These are phyloP conservation scores for Catalaphyllia jardinei DNA, from an alignment of 64 coral and sea anemone species.

Conservation along the genomic window DNA sequence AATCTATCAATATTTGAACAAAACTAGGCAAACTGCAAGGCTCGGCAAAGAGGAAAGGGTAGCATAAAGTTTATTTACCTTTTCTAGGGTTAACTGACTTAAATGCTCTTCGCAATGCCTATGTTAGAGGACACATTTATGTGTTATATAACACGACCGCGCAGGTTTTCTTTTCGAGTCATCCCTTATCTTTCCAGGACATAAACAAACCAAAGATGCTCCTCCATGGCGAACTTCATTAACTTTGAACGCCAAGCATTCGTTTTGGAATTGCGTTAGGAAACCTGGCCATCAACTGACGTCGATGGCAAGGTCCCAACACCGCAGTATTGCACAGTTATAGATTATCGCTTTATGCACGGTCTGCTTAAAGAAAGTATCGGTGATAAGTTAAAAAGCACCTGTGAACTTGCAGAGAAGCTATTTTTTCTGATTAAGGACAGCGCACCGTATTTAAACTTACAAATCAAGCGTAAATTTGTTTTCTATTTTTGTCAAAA, in stretches of 20 bases:
- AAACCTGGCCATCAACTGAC: not conserved
- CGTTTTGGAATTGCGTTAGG: not conserved
- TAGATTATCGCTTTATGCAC: not conserved
- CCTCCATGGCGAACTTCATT: not conserved
- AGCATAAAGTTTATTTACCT: not conserved
- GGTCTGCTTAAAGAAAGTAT: slow-evolving; percentile 19
- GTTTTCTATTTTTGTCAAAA: not conserved
- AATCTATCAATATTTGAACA: slow-evolving; percentile 7
- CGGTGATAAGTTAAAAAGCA: slow-evolving; percentile 15
- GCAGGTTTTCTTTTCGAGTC: not conserved
- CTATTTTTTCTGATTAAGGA: slow-evolving; percentile 6
- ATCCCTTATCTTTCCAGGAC: not conserved
- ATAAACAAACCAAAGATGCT: slow-evolving; percentile 6
- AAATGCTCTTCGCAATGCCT: not conserved
- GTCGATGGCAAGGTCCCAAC: not conserved
- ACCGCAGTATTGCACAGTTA: not conserved
- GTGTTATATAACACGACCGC: not conserved
- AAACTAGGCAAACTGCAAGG: not conserved
- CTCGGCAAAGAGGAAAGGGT: not conserved
- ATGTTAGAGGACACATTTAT: not conserved
- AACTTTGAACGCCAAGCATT: not conserved
- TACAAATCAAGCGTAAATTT: not conserved
- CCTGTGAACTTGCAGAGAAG: slow-evolving; percentile 1
- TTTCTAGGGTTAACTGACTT: not conserved
- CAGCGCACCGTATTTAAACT: not conserved